Conservation (phyloP, 2,113 vertebrate genomes). For the Nettapus auritus region DNA sequence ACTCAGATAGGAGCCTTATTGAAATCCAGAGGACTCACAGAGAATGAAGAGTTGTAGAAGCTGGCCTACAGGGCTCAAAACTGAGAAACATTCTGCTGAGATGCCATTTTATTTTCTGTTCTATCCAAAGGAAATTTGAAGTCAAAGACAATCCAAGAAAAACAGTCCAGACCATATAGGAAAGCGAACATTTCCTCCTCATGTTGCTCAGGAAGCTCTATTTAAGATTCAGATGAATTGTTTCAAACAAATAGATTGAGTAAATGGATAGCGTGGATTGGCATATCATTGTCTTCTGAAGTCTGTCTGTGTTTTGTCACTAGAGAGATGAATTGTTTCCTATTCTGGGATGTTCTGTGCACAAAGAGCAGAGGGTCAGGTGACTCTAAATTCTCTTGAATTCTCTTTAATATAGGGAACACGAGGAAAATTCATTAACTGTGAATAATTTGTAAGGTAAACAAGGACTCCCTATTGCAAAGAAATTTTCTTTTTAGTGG, state of each 20-base stretch:
- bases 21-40: neutral
- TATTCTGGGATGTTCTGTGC: neutral
- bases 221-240: neutral
- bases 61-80: neutral
- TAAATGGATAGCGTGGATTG: neutral
- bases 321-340: neutral
- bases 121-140: constrained; percentile 5
- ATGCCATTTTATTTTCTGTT: neutral
- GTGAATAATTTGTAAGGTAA: neutral
- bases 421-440: neutral
- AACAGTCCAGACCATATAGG: neutral
- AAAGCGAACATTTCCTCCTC: neutral
- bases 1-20: neutral
- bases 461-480: neutral
- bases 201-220: neutral
- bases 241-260: neutral
- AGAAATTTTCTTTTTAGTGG: neutral
- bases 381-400: neutral
- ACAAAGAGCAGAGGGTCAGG: neutral
- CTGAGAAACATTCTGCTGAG: neutral
- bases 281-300: neutral
- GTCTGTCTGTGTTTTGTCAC: neutral
- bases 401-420: neutral
- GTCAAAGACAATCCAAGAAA: constrained; percentile 19
- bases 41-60: neutral